These are phyloP conservation scores for Lottia scabra DNA, from an alignment of 2,888 invertebrate species.

Conservation along the genomic window DNA sequence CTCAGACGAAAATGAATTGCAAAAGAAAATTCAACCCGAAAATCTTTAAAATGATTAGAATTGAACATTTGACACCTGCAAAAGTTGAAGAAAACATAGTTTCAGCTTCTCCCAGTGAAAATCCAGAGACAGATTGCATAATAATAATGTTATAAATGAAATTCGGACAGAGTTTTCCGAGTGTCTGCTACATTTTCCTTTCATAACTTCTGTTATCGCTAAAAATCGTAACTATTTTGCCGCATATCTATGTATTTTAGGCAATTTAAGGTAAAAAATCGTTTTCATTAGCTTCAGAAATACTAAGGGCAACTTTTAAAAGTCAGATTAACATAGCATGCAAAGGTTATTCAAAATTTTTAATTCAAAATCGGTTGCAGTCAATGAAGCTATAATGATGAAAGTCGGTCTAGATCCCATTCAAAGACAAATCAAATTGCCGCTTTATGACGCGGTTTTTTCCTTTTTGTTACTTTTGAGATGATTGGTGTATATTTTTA, in stretches of 20 bases:
- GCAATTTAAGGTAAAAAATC: no score
- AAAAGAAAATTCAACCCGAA: conserved; percentile 12
- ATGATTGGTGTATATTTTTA: no score
- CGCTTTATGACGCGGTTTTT: no score
- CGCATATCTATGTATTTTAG: not conserved
- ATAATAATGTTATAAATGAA: not conserved
- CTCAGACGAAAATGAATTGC: conserved; percentile 7
- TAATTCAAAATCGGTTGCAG: not conserved
- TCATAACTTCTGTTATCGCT: not conserved
- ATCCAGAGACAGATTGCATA: not conserved
- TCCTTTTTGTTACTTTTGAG: no score
- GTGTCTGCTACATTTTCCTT: no score
- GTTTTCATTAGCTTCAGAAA: no score
- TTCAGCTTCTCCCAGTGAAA: not conserved
- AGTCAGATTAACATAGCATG: not conserved
- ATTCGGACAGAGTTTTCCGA: not conserved
- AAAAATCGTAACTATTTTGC: not conserved
- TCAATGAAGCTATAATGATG: not conserved
- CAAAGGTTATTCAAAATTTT: not conserved
- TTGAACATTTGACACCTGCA: not conserved
- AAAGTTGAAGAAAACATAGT: not conserved
- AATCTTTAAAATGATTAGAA: not conserved
- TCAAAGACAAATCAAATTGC: no score
- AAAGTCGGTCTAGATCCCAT: no score
- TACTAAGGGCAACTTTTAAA: no score